These are phyloP conservation scores for Sylvietta virens DNA, from an alignment of 2,113 vertebrate genomes.

Conservation along the genomic window DNA sequence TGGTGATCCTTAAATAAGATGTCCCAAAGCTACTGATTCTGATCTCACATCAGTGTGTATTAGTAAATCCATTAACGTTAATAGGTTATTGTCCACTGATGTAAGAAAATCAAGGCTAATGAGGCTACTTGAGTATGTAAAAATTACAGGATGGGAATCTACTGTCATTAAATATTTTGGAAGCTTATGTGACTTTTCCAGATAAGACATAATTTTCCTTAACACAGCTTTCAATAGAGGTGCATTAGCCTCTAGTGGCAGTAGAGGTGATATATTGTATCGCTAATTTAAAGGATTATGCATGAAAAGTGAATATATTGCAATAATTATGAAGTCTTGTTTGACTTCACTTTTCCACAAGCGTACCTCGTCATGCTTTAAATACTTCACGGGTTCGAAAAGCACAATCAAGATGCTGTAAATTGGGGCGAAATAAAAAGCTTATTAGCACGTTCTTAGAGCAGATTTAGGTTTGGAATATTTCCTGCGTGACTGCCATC, in stretches of 20 bases:
- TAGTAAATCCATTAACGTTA: slow-evolving; percentile 55
- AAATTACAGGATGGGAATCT: slow-evolving; percentile 19
- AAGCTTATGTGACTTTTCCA: slow-evolving; percentile 35
- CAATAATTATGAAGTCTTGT: slow-evolving; percentile 63
- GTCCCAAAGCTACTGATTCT: slow-evolving; percentile 35
- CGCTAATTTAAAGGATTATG: slow-evolving; percentile 51
- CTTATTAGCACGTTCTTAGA: neutral
- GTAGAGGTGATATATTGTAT: slow-evolving; percentile 54
- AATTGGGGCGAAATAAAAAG: slow-evolving; percentile 14
- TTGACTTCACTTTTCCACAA: slow-evolving; percentile 59
- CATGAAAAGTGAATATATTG: slow-evolving; percentile 59
- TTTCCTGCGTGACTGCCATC: slow-evolving; percentile 38
- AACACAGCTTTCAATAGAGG: slow-evolving; percentile 47
- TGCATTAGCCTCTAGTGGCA: slow-evolving; percentile 60
- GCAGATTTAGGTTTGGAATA: neutral
- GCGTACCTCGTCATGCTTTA: slow-evolving; percentile 13
- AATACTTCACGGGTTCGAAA: neutral
- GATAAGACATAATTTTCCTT: slow-evolving; percentile 55
- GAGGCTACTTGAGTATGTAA: slow-evolving; percentile 42
- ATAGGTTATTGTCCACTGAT: slow-evolving; percentile 37
- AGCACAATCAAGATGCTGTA: slow-evolving; percentile 10
- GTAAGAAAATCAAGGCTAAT: slow-evolving; percentile 55
- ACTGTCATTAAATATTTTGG: slow-evolving; percentile 52
- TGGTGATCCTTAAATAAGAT: slow-evolving; percentile 39
- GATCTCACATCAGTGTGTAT: slow-evolving; percentile 26